Percentiles rank a stretch among this genome's conserved stretches.
phyloP scores from a whole-genome alignment of 2,797 vertebrate genomes.

The Anguilla marmorata region DNA sequence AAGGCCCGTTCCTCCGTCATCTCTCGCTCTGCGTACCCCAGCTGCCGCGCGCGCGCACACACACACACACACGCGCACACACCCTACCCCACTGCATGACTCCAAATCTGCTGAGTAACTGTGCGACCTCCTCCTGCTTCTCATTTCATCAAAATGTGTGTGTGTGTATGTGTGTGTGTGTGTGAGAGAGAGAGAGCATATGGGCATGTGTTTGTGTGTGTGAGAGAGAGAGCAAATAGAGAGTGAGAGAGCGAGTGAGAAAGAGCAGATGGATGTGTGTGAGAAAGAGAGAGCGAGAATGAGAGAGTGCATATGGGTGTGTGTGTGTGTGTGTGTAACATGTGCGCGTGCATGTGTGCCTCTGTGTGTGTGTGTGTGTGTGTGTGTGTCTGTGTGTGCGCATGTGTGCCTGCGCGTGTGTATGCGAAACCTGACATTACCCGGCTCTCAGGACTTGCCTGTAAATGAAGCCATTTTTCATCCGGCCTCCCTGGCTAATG shows the following conservation, averaged over 20 bases:
- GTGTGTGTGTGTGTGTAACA: no score
- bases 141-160: background rate
- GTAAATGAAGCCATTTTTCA: conserved; percentile 21
- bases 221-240: no score
- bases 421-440: background rate
- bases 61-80: background rate
- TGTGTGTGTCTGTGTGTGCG: background rate
- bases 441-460: conserved; percentile 4
- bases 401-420: background rate
- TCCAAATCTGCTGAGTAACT: conserved; percentile 18
- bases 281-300: no score
- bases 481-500: background rate
- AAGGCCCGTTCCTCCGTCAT: background rate
- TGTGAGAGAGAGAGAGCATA: background rate
- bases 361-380: background rate
- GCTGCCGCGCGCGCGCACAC: background rate
- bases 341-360: no score
- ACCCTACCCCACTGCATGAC: background rate
- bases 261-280: no score
- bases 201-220: no score
- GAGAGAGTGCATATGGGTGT: background rate
- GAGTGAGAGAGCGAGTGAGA: no score
- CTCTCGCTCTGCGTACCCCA: background rate
- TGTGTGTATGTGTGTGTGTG: background rate
- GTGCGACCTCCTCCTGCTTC: background rate